Conservation (phyloP, 2,113 vertebrate species). For the Callithrix jacchus region DNA sequence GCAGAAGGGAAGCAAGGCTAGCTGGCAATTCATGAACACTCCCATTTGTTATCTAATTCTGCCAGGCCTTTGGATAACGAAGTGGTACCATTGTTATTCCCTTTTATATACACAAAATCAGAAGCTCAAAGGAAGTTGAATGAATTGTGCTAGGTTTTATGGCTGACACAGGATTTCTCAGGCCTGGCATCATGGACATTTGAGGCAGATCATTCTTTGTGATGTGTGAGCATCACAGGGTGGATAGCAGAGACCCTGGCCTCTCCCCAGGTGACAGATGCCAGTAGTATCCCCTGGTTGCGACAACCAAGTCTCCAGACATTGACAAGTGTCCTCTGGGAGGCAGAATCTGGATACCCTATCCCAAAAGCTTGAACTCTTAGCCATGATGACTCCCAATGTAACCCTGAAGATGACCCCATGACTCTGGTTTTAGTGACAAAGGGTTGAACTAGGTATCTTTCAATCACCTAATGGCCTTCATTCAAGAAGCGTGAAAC, state of each 20-base stretch:
- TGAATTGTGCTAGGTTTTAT: fast-evolving
- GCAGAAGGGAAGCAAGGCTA: not conserved
- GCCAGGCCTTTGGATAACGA: fast-evolving
- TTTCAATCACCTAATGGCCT: not conserved
- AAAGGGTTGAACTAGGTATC: not conserved
- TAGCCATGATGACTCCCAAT: fast-evolving
- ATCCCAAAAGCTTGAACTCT: not conserved
- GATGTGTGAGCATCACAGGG: fast-evolving
- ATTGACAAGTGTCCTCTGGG: not conserved
- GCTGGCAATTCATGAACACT: fast-evolving
- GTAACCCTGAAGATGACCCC: too few relatives aligned
- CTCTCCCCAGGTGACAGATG: not conserved
- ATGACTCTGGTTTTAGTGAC: not conserved
- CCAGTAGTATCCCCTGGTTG: fast-evolving
- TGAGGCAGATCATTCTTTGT: fast-evolving
- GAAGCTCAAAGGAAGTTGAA: not conserved
- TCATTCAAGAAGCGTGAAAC: not conserved
- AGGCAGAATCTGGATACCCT: not conserved
- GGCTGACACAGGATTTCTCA: not conserved
- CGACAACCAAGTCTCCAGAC: not conserved
- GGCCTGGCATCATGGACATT: fast-evolving
- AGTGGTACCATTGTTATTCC: fast-evolving
- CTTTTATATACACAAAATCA: fast-evolving
- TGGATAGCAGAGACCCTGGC: fast-evolving
- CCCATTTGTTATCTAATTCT: fast-evolving